These are phyloP conservation scores for Phodopus roborovskii DNA, from an alignment of 2,113 vertebrate species.

Conservation along the genomic window DNA sequence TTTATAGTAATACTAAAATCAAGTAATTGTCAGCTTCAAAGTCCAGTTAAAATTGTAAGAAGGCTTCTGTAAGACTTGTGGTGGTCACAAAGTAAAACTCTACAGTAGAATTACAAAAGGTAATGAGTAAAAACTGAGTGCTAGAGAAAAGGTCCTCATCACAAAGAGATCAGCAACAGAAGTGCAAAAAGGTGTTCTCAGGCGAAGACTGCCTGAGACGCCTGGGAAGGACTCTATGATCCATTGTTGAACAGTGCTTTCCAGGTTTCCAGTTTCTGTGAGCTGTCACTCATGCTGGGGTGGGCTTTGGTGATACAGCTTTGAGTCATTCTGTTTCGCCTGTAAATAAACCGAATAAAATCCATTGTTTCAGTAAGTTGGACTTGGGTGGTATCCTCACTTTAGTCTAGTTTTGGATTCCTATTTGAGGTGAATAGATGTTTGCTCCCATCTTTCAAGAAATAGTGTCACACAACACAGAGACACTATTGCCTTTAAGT, in stretches of 20 bases:
- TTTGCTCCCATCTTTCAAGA: not conserved
- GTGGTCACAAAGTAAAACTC: not conserved
- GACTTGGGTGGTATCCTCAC: not conserved
- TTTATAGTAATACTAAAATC: not conserved
- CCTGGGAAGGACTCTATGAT: not conserved
- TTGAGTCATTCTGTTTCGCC: not conserved
- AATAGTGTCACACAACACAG: not conserved
- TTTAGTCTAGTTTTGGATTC: not conserved
- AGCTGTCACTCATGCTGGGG: not conserved
- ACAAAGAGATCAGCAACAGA: not conserved
- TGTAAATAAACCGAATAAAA: not conserved
- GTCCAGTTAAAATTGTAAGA: not conserved
- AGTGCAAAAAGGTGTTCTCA: not conserved
- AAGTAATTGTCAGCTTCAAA: not conserved
- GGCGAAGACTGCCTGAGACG: not conserved
- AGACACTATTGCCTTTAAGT: not conserved
- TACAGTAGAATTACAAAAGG: not conserved
- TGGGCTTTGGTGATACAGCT: not conserved
- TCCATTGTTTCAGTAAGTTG: not conserved
- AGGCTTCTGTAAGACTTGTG: not conserved
- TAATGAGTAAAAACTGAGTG: not conserved
- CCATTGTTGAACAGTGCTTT: not conserved
- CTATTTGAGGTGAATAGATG: not conserved
- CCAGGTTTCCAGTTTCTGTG: not conserved
- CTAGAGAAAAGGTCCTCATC: not conserved